Evolutionary conservation across 1,140 invertebrate genomes (phyloP).

Genomic region (Pseudomyrmex flavicornis): DNA sequence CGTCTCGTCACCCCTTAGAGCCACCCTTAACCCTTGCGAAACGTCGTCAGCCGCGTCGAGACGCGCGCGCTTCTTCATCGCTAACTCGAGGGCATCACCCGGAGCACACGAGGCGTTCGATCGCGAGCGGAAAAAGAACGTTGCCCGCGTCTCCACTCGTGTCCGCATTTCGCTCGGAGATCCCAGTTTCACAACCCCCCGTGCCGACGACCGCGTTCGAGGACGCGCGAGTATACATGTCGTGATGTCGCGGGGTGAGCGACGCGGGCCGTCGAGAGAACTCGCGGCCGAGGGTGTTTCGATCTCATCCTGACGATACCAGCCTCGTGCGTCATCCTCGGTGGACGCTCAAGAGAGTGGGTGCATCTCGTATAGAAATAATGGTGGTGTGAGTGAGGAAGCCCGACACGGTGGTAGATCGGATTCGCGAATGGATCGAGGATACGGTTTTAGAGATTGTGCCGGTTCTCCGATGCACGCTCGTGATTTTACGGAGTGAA

Average conservation of each 20-base stretch:
- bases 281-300: constrained; percentile 62
- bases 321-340: constrained; percentile 62
- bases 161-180: neutral
- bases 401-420: neutral
- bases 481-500: neutral
- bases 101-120: constrained; percentile 11
- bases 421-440: constrained; percentile 51
- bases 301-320: constrained; percentile 72
- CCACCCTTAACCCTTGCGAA: constrained; percentile 16
- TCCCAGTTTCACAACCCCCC: neutral
- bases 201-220: constrained; percentile 26
- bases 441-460: constrained; percentile 48
- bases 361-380: constrained; percentile 26
- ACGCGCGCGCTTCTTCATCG: neutral
- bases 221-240: constrained; percentile 60
- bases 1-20: constrained; percentile 20
- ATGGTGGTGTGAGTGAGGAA: constrained; percentile 50
- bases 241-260: constrained; percentile 67
- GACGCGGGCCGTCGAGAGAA: constrained; percentile 55
- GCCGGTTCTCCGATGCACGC: constrained; percentile 13
- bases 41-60: constrained; percentile 33
- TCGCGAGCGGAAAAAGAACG: constrained; percentile 7
- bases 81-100: constrained; percentile 6
- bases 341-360: constrained; percentile 12
- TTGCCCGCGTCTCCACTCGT: neutral